Percentiles rank a stretch among this genome's conserved stretches.
These are phyloP conservation scores for Philonicus albiceps DNA, from an alignment of 2,888 invertebrate genomes.

Conservation along the genomic window DNA sequence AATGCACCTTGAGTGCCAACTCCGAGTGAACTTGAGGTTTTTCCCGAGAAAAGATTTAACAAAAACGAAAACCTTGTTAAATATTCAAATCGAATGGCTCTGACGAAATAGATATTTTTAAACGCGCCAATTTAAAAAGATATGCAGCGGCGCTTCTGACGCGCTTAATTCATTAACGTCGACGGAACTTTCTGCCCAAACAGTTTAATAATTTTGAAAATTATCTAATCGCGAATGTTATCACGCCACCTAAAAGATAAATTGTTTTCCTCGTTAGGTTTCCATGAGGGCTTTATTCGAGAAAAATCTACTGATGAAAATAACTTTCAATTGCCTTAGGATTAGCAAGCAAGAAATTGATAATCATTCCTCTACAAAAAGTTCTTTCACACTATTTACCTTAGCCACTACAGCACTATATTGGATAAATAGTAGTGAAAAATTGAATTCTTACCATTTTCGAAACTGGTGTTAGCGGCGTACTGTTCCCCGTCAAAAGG, in stretches of 20 bases:
- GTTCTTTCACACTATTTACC: neutral
- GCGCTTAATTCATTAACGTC: neutral
- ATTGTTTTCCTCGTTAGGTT: neutral
- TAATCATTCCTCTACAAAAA: neutral
- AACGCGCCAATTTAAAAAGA: neutral
- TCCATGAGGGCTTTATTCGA: neutral
- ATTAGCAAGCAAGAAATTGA: neutral
- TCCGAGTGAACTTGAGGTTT: neutral
- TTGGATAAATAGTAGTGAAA: neutral
- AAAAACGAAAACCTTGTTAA: neutral
- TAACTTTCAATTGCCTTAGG: neutral
- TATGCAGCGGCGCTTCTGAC: neutral
- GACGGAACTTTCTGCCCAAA: neutral
- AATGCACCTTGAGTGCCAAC: neutral
- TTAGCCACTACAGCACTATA: neutral
- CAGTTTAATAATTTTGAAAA: neutral
- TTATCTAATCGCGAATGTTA: neutral
- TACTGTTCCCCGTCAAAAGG: slow-evolving; percentile 50
- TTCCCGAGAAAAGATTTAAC: neutral
- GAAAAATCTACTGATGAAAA: neutral
- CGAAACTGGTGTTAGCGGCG: slow-evolving; percentile 61
- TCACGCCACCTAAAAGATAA: neutral
- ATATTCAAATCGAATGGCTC: neutral
- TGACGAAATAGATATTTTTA: neutral
- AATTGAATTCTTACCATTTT: slow-evolving; percentile 59